phyloP scores from a whole-genome alignment of 2,797 vertebrate species.

The Hafferia zeledoni region DNA sequence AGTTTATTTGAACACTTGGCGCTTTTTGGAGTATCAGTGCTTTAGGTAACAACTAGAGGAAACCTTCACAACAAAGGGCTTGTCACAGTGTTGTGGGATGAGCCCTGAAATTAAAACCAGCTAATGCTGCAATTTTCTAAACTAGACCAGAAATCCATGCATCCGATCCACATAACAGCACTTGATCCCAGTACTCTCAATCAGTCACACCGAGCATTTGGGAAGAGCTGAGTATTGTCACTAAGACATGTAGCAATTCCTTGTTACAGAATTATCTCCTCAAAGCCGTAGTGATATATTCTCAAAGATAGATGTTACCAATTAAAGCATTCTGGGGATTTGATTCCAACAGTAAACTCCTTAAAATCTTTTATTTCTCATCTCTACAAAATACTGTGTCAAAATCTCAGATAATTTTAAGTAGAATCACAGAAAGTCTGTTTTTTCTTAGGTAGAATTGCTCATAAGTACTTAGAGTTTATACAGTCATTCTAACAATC shows the following conservation, averaged over 20 bases:
- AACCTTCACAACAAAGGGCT: neutral
- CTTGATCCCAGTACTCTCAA: neutral
- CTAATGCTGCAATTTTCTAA: neutral
- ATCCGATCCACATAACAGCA: neutral
- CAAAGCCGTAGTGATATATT: neutral
- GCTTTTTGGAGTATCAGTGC: neutral
- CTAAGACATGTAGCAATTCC: neutral
- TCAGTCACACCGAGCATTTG: neutral
- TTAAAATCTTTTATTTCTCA: neutral
- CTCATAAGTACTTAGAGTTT: slow-evolving; percentile 35
- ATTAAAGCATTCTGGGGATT: neutral
- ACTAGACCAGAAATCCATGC: neutral
- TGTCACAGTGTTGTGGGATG: neutral
- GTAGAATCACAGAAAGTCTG: neutral
- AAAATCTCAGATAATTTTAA: slow-evolving; percentile 18
- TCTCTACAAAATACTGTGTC: neutral
- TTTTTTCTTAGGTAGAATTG: slow-evolving; percentile 14
- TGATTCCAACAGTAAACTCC: neutral
- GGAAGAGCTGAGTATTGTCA: neutral
- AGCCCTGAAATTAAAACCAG: neutral
- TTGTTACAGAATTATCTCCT: neutral
- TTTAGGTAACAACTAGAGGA: neutral
- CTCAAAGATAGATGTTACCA: neutral
- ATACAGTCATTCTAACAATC: slow-evolving; percentile 41
- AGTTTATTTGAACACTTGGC: neutral